Conservation (phyloP, 2,888 invertebrate species). For the Sesia apiformis region DNA sequence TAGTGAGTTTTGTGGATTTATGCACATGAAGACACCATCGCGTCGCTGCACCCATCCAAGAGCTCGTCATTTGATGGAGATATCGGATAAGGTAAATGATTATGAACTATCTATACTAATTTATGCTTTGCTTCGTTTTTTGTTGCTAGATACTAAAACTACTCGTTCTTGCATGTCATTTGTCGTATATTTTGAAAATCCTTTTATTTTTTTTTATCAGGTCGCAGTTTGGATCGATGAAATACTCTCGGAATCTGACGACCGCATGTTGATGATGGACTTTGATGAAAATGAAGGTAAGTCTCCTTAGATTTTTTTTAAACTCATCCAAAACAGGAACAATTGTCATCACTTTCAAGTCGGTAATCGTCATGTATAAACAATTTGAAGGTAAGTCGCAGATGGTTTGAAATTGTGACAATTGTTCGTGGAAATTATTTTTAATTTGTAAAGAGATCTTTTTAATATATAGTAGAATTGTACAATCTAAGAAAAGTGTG, state of each 20-base stretch:
- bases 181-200: too few species aligned
- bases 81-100: slow-evolving; percentile 52
- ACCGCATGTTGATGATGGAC: slow-evolving; percentile 68
- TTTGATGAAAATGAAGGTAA: slow-evolving; percentile 64
- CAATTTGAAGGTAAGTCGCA: background rate
- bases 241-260: slow-evolving; percentile 56
- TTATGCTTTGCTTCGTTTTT: background rate
- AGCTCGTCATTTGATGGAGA: slow-evolving; percentile 56
- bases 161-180: too few species aligned
- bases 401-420: slow-evolving; percentile 37
- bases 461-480: background rate
- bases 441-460: slow-evolving; percentile 5
- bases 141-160: too few species aligned
- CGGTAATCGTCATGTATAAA: background rate
- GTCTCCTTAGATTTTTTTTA: background rate
- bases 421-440: slow-evolving; percentile 27
- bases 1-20: slow-evolving; percentile 40
- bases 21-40: slow-evolving; percentile 41
- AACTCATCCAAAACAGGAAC: slow-evolving; percentile 12
- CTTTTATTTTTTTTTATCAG: slow-evolving; percentile 16
- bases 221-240: slow-evolving; percentile 65
- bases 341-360: slow-evolving; percentile 33
- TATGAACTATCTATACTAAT: background rate
- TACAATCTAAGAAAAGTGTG: background rate
- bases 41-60: slow-evolving; percentile 36